Conservation (phyloP, 2,113 vertebrate genomes). For the Tragelaphus strepsiceros region DNA sequence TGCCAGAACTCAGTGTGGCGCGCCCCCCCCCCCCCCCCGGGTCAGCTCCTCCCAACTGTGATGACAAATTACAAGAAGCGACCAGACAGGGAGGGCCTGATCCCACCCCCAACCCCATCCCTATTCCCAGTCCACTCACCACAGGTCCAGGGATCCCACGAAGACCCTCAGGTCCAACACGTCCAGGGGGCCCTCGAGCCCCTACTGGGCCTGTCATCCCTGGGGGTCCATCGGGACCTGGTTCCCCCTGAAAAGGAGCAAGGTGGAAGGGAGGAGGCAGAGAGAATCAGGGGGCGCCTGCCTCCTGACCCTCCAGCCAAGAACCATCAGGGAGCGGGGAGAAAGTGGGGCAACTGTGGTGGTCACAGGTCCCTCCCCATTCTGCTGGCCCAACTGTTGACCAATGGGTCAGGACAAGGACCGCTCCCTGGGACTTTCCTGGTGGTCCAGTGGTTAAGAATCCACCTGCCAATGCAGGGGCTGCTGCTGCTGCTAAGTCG, state of each 20-base stretch:
- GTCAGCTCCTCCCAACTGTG: background rate
- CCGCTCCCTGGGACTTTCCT: background rate
- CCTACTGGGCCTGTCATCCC: slow-evolving; percentile 89
- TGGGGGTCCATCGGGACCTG: slow-evolving; percentile 81
- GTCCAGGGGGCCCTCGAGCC: slow-evolving; percentile 87
- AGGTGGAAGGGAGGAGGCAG: background rate
- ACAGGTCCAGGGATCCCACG: slow-evolving; percentile 90
- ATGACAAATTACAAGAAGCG: background rate
- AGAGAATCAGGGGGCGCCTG: background rate
- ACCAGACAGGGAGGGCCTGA: too few species aligned
- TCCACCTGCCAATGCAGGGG: background rate
- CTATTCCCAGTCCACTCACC: slow-evolving; percentile 77
- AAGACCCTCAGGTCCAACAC: slow-evolving; percentile 86
- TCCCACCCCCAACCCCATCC: fast-evolving
- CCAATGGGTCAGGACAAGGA: background rate
- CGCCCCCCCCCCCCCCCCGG: fast-evolving
- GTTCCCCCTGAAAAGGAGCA: slow-evolving; percentile 79
- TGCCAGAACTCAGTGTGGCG: background rate
- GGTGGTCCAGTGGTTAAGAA: background rate
- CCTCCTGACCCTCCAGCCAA: background rate
- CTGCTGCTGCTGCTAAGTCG: background rate
- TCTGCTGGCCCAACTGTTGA: background rate
- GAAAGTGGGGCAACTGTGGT: too few species aligned
- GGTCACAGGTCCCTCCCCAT: background rate
- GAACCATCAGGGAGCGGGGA: background rate